Conservation (phyloP, 2,797 vertebrate species). For the Pseudocheirus occidentalis region DNA sequence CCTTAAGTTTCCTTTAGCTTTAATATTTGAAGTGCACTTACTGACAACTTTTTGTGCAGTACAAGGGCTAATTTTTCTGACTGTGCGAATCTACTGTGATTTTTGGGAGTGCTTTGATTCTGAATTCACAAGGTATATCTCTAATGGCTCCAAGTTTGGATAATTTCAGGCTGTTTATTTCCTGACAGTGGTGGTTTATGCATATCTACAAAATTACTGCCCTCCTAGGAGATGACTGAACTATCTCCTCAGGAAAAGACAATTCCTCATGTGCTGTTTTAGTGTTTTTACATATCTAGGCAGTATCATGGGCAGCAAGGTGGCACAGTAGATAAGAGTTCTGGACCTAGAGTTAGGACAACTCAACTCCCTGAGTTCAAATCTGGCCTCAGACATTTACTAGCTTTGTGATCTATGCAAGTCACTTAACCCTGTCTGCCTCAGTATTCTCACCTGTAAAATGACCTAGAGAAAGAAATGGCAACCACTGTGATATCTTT, state of each 20-base stretch:
- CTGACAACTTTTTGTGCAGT: conserved; percentile 64
- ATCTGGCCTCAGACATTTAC: neutral
- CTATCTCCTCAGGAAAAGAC: conserved; percentile 58
- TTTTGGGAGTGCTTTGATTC: conserved; percentile 80
- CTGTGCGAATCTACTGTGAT: conserved; percentile 72
- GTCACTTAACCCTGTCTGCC: neutral
- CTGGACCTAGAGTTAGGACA: neutral
- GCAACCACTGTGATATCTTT: neutral
- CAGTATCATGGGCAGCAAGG: neutral
- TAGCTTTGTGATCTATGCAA: neutral
- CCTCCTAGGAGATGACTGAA: conserved; percentile 73
- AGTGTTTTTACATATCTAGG: neutral
- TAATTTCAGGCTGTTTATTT: conserved; percentile 81
- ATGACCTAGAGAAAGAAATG: neutral
- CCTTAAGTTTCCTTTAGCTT: neutral
- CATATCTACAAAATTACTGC: conserved; percentile 77
- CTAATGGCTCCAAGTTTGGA: conserved; percentile 79
- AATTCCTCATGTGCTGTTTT: conserved; percentile 61
- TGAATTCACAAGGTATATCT: conserved; percentile 75
- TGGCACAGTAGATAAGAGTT: neutral
- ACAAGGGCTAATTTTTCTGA: conserved; percentile 59
- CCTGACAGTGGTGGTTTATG: conserved; percentile 71
- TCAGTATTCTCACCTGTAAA: neutral
- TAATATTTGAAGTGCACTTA: neutral
- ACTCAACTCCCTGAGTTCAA: neutral